Evolutionary conservation across 2,888 invertebrate genomes (phyloP).

Genomic region (Phragmatobia fuliginosa): DNA sequence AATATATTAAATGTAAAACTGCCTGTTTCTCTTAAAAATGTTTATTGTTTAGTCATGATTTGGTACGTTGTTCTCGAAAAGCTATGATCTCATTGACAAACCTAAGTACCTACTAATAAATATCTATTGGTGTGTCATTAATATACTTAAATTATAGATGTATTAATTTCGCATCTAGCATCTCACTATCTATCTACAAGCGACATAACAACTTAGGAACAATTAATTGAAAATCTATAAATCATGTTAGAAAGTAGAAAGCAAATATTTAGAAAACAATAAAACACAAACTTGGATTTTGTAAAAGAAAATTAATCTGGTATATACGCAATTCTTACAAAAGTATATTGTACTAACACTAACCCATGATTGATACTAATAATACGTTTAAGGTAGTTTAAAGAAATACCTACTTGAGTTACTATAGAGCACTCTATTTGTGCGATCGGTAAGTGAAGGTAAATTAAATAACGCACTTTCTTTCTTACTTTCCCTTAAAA

Average conservation of each 20-base stretch:
- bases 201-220: neutral
- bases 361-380: neutral
- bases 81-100: neutral
- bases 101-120: neutral
- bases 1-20: neutral
- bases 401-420: neutral
- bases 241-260: neutral
- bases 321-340: neutral
- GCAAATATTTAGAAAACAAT: neutral
- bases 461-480: neutral
- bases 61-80: neutral
- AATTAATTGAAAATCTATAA: neutral
- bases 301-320: neutral
- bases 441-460: neutral
- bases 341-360: neutral
- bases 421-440: neutral
- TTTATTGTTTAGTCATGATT: neutral
- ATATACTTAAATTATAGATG: neutral
- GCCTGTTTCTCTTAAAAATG: neutral
- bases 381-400: neutral
- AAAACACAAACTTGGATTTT: neutral
- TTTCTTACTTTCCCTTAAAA: neutral
- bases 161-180: neutral
- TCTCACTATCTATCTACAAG: neutral
- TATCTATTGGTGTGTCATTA: neutral